Base-by-base conservation (phyloP, 2,888 invertebrate genomes). In the Agrochola litura region DNA sequence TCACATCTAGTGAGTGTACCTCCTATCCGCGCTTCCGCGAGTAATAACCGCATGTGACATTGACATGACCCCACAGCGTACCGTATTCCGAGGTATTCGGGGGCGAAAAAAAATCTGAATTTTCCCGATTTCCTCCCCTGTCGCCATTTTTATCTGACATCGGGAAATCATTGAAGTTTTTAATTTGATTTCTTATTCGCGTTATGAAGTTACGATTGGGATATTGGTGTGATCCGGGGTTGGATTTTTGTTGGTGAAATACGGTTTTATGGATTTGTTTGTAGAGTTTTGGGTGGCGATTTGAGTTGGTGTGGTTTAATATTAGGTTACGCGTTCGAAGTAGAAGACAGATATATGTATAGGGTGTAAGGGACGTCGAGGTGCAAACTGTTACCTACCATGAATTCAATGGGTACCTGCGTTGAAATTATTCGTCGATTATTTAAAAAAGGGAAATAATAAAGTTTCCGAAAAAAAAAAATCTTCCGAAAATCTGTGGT, bases 31-130 rank as follows among this genome's bases (percentile, higher is more conserved):
- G 60, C 41, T 64, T 77, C 58, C 25, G 43, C 77, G 80, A 88
- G 90, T 92, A 92, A 94, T 94, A 93, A 91, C 89, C 79, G 79
- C 86, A 90, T 91, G 85, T 93, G 94, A 95, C 94, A 90, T 87
- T 93, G 94, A 94, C 92, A 86, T 89, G 91, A 90, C 92, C 92
- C 90, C 79, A 80, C 66, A 78, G 84, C 77, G 79, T 67, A 75
- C 79, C 73, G 78, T 88, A 87, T 82, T 81, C 81, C 76, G 82
- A 82, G 81, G 84, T 82, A 83, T 85, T 83, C 67, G 69, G 68
- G 52, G 78, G 77, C 77, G 80, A 64, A 86, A 79, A 79, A 77
- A 68, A 71, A 52, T 37, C 43, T 14, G 68, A 81, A 79, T 73
- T 74, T 76, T 37, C 16, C 64, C 73, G 72, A 66, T 79, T 80